A percentile compares a stretch with the other conserved stretches of the same genome.
These are phyloP conservation scores for Leguminivora glycinivorella DNA, from an alignment of 1,140 invertebrate genomes.

Conservation along the genomic window DNA sequence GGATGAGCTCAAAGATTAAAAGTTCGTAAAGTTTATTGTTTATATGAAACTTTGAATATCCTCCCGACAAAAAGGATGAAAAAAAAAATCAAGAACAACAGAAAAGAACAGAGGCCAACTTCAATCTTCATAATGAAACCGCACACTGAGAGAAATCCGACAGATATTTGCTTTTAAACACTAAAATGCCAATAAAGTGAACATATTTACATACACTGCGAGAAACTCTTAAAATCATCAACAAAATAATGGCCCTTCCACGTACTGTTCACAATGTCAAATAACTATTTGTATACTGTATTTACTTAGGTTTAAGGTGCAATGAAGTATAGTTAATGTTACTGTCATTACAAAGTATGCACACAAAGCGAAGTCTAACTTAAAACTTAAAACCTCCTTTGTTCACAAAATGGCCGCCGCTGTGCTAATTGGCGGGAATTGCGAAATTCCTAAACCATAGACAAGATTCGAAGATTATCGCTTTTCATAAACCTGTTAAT, in stretches of 20 bases:
- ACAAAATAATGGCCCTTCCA: conserved; percentile 47
- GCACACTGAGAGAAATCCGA: conserved; percentile 20
- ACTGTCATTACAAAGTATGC: conserved; percentile 44
- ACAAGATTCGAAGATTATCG: conserved; percentile 54
- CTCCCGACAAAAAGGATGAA: not conserved
- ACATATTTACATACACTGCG: not conserved
- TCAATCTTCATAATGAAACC: conserved; percentile 4
- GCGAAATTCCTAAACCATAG: conserved; percentile 49
- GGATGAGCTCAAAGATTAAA: too few relatives aligned
- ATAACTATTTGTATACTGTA: too few relatives aligned
- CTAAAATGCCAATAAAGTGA: conserved; percentile 23
- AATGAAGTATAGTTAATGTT: too few relatives aligned
- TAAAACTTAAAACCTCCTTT: conserved; percentile 57
- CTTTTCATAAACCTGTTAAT: conserved; percentile 33
- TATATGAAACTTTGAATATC: not conserved
- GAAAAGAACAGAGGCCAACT: not conserved
- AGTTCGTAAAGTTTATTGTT: too few relatives aligned
- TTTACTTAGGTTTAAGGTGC: too few relatives aligned
- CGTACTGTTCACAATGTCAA: too few relatives aligned
- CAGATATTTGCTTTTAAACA: conserved; percentile 8
- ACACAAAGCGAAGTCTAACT: conserved; percentile 45
- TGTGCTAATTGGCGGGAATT: conserved; percentile 68
- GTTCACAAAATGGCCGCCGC: conserved; percentile 49
- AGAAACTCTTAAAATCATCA: conserved; percentile 36
- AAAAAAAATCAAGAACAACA: not conserved